Base-by-base conservation (phyloP, 2,888 invertebrate genomes). In the Drosophila austrosaltans region DNA sequence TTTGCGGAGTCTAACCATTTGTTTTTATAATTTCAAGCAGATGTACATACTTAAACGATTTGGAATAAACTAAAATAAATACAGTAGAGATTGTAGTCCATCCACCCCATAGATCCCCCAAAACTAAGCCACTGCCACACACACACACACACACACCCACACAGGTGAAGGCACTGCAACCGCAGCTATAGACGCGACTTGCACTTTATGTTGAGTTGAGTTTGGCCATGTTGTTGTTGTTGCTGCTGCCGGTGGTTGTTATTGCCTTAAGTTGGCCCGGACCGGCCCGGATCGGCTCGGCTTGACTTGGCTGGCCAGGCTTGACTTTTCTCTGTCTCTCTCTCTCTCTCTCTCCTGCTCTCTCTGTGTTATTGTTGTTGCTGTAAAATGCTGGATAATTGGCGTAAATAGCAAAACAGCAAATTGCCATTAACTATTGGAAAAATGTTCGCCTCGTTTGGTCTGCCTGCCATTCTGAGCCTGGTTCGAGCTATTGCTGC, bases 371-470 rank as follows among this genome's bases (percentile, higher is more conserved):
- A 36, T 25, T 73, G 73, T 69, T 69, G 63, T 69, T 76, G 76
- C 69, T 88, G 84, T 67, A 69, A 77, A 83, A 78, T 75, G 82
- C 82, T 72, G 84, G 76, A 89, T 85, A 85, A 85, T 85, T 85
- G 84, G 84, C 84, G 84, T 85, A 89, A 85, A 89, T 89, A 85
- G 87, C 87, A 89, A 85, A 85, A 85, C 89, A 87, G 84, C 89
- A 85, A 85, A 83, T 85, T 85, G 89, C 84, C 84, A 85, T 85
- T 85, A 85, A 85, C 89, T 89, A 85, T 85, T 89, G 84, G 87
- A 89, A 85, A 85, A 87, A 81, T 87, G 80, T 78, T 71, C 77
- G 69, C 78, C 57, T 75, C 80, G 76, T 73, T 83, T 72, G 72
- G 64, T 70, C 63, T 54, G 69, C 48, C 60, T 63, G 62, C 61